Evolutionary conservation across 2,797 vertebrate species (phyloP).

Genomic region (Urophycis tenuis): DNA sequence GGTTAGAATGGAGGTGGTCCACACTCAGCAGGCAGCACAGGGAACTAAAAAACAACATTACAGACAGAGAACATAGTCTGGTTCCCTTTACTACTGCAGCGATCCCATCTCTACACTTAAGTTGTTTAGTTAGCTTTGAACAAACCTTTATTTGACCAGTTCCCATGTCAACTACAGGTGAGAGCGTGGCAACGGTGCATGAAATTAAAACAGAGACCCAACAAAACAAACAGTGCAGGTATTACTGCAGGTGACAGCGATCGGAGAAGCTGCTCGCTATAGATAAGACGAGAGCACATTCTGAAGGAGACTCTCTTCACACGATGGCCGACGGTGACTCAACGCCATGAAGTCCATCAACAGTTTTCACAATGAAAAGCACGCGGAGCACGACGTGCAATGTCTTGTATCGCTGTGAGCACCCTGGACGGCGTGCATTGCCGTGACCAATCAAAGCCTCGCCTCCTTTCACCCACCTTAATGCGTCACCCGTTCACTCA

Average conservation of each 20-base stretch:
- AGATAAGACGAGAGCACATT: not conserved
- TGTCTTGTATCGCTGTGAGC: not conserved
- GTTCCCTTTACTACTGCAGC: not conserved
- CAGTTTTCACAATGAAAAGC: not conserved
- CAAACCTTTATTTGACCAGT: not conserved
- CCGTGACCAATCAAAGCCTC: not conserved
- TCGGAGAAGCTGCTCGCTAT: not conserved
- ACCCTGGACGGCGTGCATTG: not conserved
- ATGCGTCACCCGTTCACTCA: not conserved
- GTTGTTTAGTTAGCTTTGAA: too few species aligned
- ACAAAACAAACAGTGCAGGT: too few species aligned
- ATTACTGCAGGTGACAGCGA: too few species aligned
- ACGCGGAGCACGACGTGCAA: not conserved
- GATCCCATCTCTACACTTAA: too few species aligned
- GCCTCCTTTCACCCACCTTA: not conserved
- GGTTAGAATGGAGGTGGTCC: conserved; percentile 13
- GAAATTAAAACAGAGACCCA: not conserved
- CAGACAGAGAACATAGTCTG: not conserved
- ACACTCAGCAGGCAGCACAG: conserved; percentile 8
- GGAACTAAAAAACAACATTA: not conserved
- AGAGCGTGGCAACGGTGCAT: not conserved
- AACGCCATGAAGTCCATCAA: not conserved
- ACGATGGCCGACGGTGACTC: not conserved
- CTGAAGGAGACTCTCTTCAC: not conserved
- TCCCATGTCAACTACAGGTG: not conserved